Base-by-base conservation (phyloP, 2,888 invertebrate species). In the Caenorhabditis sinica region DNA sequence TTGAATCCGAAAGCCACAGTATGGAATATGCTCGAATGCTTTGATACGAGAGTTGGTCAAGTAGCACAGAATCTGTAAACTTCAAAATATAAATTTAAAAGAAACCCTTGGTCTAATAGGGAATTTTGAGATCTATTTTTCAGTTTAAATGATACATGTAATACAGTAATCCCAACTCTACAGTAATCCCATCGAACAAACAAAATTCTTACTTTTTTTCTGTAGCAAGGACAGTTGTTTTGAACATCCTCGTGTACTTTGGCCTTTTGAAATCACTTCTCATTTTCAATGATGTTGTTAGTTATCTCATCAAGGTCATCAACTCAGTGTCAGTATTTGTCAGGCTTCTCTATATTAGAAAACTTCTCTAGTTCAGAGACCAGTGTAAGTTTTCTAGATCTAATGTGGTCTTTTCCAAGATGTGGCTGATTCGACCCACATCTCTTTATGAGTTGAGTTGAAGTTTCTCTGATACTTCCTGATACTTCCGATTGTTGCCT, bases 11-110 rank as follows among this genome's bases (percentile, higher is more conserved):
- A 82, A 88, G 15, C 49, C 33, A 23, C 88, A 88, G 68, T 77
- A 88, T 4, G 86, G 88, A 20, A 88, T 75, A 30, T 73, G 49
- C 61, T 83, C 82, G 51, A 88, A 88, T 1, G 82, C 76, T 15
- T 72, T 51, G 36, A 86, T 66, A 56, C 75, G 61, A 0, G 77
- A 77, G 65, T 83, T 86, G 4, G 87, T 85, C 56, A 87, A 20
- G 68, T 68, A 87, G 60, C 87, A 87, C 4, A 87, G 72, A 15
- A 87, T 69, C 86, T 86, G 74, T 13, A 56, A 56, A 5, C 15
- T 13, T 9, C 28, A 8, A 56, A 25, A 9, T 20, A 13, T 49
- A 5, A 17, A 49, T 49, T n/a, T n/a, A n/a, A n/a, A n/a, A n/a
- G n/a, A n/a, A n/a, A n/a, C n/a, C n/a, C n/a, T n/a, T n/a, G n/a